Base-by-base conservation (phyloP, 1,140 invertebrate species). In the Drosophila repleta region DNA sequence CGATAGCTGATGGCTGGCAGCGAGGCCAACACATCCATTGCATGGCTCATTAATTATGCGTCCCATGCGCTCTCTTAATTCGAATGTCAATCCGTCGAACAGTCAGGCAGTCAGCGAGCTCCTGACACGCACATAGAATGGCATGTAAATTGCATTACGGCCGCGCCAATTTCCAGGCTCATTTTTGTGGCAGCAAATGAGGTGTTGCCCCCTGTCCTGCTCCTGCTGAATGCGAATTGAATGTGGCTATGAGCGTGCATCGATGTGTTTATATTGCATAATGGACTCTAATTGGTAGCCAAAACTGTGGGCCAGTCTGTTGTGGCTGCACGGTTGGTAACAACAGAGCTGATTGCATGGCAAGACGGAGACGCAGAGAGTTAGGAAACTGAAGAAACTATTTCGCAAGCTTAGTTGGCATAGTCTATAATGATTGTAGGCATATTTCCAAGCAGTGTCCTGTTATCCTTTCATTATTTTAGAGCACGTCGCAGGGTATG, bases 241-340 rank as follows among this genome's bases (percentile, higher is more conserved):
- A 39, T 62, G 21, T 41, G 41, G 11, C 13, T 71, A 26, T 49
- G 17, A 60, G 48, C 26, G 49, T 66, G 41, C 57, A 70, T 82
- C 71, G 61, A 64, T 78, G 74, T 76, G 80, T 76, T 74, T 78
- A 72, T 81, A 87, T 87, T 87, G 82, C 82, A 85, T 87, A 85
- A 85, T 85, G 66, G 74, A 81, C 70, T 87, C 66, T 68, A 75
- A 85, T 87, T 87, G 62, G 66, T 49, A 45, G 63, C 45, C 41
- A 20, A 57, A 66, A 48, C 55, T 43, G 39, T 32, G 35, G 24
- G n/a, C 4, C 39, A 13, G 46, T n/a, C 46, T 18, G 26, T 80
- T 85, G 81, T 29, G 82, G 81, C 63, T 24, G 32, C 48, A 43
- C 68, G 80, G 76, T 81, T 85, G 74, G 73, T 58, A 74, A 80